A percentile compares a stretch with the other conserved stretches of the same genome.
phyloP scores from a whole-genome alignment of 2,888 invertebrate genomes.

The Xestia sexstrigata region DNA sequence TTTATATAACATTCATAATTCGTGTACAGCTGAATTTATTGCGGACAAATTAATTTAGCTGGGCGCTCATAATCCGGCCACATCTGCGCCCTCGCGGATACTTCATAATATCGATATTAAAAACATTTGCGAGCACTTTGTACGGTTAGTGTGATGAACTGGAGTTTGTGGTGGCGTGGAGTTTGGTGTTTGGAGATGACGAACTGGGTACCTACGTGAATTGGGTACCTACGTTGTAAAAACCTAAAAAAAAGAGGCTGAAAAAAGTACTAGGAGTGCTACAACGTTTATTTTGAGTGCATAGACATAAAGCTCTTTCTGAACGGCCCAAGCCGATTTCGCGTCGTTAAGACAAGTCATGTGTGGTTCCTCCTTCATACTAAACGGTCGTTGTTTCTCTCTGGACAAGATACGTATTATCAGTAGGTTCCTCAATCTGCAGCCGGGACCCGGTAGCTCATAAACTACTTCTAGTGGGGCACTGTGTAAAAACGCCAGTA shows the following conservation, averaged over 20 bases:
- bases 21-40: conserved; percentile 80
- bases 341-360: no score
- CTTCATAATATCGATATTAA: conserved; percentile 76
- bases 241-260: not conserved
- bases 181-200: not conserved
- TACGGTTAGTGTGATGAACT: conserved; percentile 43
- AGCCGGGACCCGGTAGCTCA: no score
- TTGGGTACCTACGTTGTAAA: not conserved
- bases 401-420: no score
- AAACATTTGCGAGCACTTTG: conserved; percentile 66
- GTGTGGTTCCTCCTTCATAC: no score
- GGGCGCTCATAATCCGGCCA: conserved; percentile 74
- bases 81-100: conserved; percentile 74
- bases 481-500: no score
- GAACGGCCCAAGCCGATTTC: no score
- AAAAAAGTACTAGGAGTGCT: no score
- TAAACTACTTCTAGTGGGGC: no score
- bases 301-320: no score
- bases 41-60: conserved; percentile 81
- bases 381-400: no score
- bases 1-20: conserved; percentile 84
- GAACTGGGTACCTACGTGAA: not conserved
- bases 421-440: no score
- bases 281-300: not conserved
- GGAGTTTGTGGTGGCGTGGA: conserved; percentile 13